phyloP scores from a whole-genome alignment of 23 tunicate genomes.

The Styela clava region DNA sequence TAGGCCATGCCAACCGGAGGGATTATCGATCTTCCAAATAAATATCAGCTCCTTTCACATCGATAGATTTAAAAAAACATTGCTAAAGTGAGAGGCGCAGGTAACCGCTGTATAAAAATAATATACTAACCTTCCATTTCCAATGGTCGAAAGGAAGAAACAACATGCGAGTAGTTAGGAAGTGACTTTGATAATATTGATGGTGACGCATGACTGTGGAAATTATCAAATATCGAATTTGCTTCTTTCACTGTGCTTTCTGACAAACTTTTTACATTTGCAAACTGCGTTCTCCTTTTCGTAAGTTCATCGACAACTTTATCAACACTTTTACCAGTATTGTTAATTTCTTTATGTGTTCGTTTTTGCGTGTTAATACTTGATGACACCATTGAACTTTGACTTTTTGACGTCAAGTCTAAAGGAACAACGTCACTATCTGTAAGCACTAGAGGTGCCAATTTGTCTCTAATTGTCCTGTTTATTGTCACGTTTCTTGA shows the following conservation, averaged over 20 bases:
- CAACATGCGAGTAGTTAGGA: background rate
- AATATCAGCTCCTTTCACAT: too few species aligned
- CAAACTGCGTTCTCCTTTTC: background rate
- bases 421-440: background rate
- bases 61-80: too few species aligned
- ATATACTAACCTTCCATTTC: background rate
- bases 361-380: background rate
- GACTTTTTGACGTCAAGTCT: background rate
- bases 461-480: background rate
- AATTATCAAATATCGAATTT: background rate
- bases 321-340: background rate
- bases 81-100: too few species aligned
- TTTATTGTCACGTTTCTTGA: background rate
- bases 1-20: too few species aligned
- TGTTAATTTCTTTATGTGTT: background rate
- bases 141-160: constrained; percentile 3
- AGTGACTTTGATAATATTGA: constrained; percentile 13
- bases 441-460: background rate
- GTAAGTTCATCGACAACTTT: background rate
- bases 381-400: background rate
- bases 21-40: too few species aligned
- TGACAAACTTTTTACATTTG: background rate
- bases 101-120: too few species aligned
- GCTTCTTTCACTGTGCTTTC: constrained; percentile 4
- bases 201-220: background rate